These are phyloP conservation scores for Piezodorus guildinii DNA, from an alignment of 1,140 invertebrate species.

Conservation along the genomic window DNA sequence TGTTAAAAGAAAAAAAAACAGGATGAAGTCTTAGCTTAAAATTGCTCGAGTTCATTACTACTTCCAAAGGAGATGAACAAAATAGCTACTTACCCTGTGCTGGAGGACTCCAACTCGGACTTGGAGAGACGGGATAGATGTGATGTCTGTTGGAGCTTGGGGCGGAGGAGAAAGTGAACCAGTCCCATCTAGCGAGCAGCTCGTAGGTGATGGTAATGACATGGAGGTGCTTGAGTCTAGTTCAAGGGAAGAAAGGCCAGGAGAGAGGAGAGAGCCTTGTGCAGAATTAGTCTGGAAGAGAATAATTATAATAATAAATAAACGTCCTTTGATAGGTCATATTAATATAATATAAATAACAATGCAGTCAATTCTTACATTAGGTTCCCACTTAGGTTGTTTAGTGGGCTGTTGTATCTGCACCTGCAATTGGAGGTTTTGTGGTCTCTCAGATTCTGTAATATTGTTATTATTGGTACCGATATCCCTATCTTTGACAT, in stretches of 20 bases:
- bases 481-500: conserved; percentile 38
- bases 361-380: neutral
- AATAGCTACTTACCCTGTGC: conserved; percentile 61
- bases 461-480: conserved; percentile 28
- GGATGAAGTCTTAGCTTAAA: too few relatives aligned
- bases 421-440: conserved; percentile 51
- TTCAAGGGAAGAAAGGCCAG: conserved; percentile 57
- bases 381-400: conserved; percentile 20
- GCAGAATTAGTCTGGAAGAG: conserved; percentile 10
- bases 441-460: conserved; percentile 36
- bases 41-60: too few relatives aligned
- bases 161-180: conserved; percentile 37
- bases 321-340: neutral
- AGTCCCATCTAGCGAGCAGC: conserved; percentile 51
- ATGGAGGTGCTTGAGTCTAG: conserved; percentile 64
- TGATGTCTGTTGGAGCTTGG: conserved; percentile 28
- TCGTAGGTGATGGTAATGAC: conserved; percentile 61
- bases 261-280: conserved; percentile 47
- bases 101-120: conserved; percentile 69
- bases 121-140: conserved; percentile 38
- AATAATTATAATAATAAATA: conserved; percentile 4
- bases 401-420: conserved; percentile 41
- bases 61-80: neutral
- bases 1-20: too few relatives aligned
- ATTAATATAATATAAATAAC: neutral